Evolutionary conservation across 1,140 invertebrate species (phyloP).

Genomic region (Wiebesia pumilae): DNA sequence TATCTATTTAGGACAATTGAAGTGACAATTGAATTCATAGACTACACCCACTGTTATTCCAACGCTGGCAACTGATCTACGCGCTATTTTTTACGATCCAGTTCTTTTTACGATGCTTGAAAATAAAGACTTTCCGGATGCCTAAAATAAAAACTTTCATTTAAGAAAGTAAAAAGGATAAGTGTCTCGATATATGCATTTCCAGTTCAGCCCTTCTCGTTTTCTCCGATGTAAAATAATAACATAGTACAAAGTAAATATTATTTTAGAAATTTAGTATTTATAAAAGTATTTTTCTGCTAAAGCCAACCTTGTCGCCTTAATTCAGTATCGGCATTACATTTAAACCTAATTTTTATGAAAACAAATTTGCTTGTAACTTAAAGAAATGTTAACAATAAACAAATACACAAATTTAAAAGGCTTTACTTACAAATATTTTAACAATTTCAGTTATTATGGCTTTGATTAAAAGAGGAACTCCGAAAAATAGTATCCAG

Average conservation of each 20-base stretch:
- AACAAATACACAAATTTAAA: not conserved
- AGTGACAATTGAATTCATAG: not conserved
- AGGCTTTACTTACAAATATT: not conserved
- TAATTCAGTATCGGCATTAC: not conserved
- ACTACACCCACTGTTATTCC: not conserved
- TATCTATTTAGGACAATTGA: not conserved
- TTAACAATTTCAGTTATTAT: not conserved
- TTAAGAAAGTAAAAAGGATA: conserved; percentile 11
- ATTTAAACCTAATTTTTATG: not conserved
- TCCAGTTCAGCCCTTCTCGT: not conserved
- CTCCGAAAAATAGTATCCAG: not conserved
- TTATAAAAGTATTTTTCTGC: not conserved
- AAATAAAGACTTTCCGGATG: conserved; percentile 19
- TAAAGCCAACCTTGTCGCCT: too few species aligned
- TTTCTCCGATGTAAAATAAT: not conserved
- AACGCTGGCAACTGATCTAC: not conserved
- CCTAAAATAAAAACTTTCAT: conserved; percentile 38
- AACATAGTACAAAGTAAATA: not conserved
- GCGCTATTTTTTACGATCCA: not conserved
- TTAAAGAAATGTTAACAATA: too few species aligned
- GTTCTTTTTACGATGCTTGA: not conserved
- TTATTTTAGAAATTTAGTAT: not conserved
- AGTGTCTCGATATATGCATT: not conserved
- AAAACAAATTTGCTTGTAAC: not conserved
- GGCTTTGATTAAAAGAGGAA: not conserved